Evolutionary conservation across 1,140 invertebrate species (phyloP).

Genomic region (Cryptotermes secundus): DNA sequence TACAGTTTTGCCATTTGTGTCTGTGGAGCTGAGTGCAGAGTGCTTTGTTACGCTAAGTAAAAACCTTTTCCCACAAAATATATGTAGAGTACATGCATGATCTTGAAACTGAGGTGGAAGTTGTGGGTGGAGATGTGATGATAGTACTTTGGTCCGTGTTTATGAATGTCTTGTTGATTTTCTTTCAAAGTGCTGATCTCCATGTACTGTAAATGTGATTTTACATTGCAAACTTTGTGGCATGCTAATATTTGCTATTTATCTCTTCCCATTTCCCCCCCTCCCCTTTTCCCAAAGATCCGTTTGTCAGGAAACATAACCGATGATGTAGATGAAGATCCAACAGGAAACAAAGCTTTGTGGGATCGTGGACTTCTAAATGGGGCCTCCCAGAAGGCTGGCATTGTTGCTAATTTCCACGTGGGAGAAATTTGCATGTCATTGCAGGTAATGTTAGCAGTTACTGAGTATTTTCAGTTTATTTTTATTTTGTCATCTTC

Average conservation of each 20-base stretch:
- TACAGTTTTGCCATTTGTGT: too few species aligned
- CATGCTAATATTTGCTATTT: too few species aligned
- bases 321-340: constrained; percentile 99
- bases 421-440: constrained; percentile 93
- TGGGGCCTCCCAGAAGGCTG: constrained; percentile 97
- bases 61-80: too few species aligned
- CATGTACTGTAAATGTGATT: background rate
- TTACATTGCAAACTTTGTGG: background rate
- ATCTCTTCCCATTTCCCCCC: constrained; percentile 14
- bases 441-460: constrained; percentile 53
- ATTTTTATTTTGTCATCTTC: too few species aligned
- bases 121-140: background rate
- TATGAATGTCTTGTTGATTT: background rate
- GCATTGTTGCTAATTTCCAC: constrained; percentile 89
- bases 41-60: too few species aligned
- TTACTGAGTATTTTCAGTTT: too few species aligned
- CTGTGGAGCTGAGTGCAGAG: too few species aligned
- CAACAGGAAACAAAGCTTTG: constrained; percentile 95
- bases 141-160: background rate
- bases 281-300: constrained; percentile 51
- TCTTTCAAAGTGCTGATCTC: background rate
- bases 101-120: too few species aligned
- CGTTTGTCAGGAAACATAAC: constrained; percentile 85
- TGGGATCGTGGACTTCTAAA: constrained; percentile 97
- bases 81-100: too few species aligned